phyloP scores from a whole-genome alignment of 2,113 vertebrate genomes.

The Pampusana beccarii region DNA sequence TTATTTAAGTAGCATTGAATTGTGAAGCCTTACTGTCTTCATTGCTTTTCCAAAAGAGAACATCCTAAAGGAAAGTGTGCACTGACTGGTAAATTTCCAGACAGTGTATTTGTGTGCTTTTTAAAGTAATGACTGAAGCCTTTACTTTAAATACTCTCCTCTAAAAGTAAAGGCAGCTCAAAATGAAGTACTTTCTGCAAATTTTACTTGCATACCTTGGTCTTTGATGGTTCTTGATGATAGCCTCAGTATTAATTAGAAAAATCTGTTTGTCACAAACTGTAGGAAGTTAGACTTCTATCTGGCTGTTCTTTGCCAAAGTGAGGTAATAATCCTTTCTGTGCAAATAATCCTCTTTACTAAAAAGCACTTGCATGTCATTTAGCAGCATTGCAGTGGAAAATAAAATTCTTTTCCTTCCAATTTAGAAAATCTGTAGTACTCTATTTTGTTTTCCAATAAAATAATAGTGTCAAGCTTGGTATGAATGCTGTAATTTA shows the following conservation, averaged over 20 bases:
- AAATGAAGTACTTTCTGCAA: background rate
- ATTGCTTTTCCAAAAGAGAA: background rate
- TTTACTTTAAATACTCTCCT: background rate
- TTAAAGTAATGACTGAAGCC: background rate
- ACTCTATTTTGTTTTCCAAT: slow-evolving; percentile 28
- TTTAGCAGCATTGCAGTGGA: background rate
- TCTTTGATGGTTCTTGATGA: background rate
- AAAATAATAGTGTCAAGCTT: slow-evolving; percentile 23
- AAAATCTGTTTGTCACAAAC: background rate
- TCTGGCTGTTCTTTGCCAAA: slow-evolving; percentile 5
- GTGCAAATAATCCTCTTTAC: slow-evolving; percentile 17
- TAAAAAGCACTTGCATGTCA: background rate
- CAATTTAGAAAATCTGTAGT: slow-evolving; percentile 19
- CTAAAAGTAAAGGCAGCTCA: background rate
- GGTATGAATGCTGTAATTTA: slow-evolving; percentile 47
- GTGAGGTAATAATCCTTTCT: slow-evolving; percentile 27
- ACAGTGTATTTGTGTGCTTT: background rate
- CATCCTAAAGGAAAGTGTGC: background rate
- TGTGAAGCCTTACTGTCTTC: background rate
- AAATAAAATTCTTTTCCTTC: slow-evolving; percentile 23
- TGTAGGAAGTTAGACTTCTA: background rate
- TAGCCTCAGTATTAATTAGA: background rate
- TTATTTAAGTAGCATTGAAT: background rate
- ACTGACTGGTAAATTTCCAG: background rate
- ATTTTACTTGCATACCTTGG: background rate